Evolutionary conservation across 1,140 invertebrate genomes (phyloP), one percentile per base, ranked within the genome.

Genomic region (Planococcus citri): DNA sequence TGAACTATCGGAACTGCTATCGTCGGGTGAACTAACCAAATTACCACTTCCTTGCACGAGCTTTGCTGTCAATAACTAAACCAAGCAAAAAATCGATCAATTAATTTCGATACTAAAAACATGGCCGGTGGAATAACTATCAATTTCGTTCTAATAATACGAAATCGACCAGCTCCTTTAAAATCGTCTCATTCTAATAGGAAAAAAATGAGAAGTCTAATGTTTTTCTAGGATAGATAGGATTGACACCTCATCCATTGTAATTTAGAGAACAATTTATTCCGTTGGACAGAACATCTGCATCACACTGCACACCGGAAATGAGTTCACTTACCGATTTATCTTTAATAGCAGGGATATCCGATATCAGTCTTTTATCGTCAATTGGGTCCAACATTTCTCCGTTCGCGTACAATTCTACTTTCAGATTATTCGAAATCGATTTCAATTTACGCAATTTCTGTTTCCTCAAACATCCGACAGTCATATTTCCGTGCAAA

Each of bases 401-500:
- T 12, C 89, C 90, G 78, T 95, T 95, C 12, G 93, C 81, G 79
- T 89, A 95, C 72, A 97, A 82, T 79, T 97, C 94, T 69, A 96
- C 82, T 80, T 95, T 95, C 14, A 89, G 85, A 71, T 78, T 80
- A n/a, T n/a, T n/a, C 9, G 85, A 79, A 73, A 83, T 84, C 4
- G 79, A 79, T 78, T 91, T 91, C 72, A 92, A 85, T 72, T 85
- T 79, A 70, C 86, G 82, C 69, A 92, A 77, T 74, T 94, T 86
- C 74, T 89, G 86, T 71, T 90, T 80, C 70, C 91, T 82, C 69
- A 95, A 80, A 58, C 89, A 87, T 70, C 88, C 87, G 70, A 95
- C 80, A 1, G 94, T 97, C 76, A 98, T 95, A 78, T 97, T 97
- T 67, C 87, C 90, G 79, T 98, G 95, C 60, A 94, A 95, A 76